Percentiles rank a stretch among this genome's conserved stretches.
These are phyloP conservation scores for Cygnus buccinator DNA, from an alignment of 2,113 vertebrate genomes.

Conservation along the genomic window DNA sequence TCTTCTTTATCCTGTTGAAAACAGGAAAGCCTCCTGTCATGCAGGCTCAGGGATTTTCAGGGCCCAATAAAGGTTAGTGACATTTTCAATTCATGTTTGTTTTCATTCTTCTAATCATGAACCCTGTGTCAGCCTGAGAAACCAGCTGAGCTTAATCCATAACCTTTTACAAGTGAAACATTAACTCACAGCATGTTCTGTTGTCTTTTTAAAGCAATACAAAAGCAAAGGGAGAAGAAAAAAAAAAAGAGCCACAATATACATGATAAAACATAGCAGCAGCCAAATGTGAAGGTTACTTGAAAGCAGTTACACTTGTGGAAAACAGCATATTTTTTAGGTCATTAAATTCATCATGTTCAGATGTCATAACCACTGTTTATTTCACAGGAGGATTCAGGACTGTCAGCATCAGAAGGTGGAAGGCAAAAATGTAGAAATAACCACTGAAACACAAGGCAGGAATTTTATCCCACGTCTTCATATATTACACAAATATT, in stretches of 20 bases:
- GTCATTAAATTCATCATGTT: neutral
- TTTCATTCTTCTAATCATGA: slow-evolving; percentile 81
- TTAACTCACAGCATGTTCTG: slow-evolving; percentile 73
- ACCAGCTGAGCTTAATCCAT: slow-evolving; percentile 79
- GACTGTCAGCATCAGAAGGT: neutral
- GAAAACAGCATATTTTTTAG: slow-evolving; percentile 19
- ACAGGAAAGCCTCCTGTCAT: slow-evolving; percentile 79
- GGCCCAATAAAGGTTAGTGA: slow-evolving; percentile 76
- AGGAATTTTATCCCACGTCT: neutral
- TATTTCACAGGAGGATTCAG: neutral
- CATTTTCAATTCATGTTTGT: slow-evolving; percentile 81
- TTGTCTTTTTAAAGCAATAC: slow-evolving; percentile 74
- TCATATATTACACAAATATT: neutral
- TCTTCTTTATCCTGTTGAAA: slow-evolving; percentile 78
- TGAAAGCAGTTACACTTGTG: slow-evolving; percentile 39
- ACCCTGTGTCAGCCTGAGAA: slow-evolving; percentile 72
- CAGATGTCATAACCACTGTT: neutral
- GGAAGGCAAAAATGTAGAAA: neutral
- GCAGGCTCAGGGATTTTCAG: slow-evolving; percentile 74
- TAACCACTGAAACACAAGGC: neutral
- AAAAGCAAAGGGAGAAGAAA: slow-evolving; percentile 46
- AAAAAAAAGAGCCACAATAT: slow-evolving; percentile 45
- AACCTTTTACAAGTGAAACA: slow-evolving; percentile 80
- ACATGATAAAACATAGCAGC: slow-evolving; percentile 54
- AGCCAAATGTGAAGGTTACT: slow-evolving; percentile 53